Evolutionary conservation across 2,888 invertebrate species (phyloP), one percentile per base, ranked within the genome.

Genomic region (Lasius fuliginosus): DNA sequence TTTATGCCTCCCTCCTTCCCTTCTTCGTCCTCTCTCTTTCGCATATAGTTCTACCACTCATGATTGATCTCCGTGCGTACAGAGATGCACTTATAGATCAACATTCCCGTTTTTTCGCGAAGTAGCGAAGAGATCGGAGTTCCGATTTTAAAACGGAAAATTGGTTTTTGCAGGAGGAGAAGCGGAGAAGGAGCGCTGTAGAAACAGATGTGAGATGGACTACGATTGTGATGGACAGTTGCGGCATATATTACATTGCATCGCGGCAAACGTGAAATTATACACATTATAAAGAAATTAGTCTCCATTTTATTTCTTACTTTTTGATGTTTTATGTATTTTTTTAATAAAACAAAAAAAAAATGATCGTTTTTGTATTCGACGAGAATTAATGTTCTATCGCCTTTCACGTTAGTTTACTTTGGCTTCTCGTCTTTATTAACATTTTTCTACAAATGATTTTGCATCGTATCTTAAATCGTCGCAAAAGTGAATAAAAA

Each of bases 1-100:
- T 79, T 76, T 83, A 83, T 73, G 58, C 82, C 36, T 82, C 58
- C 73, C 53, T 73, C 42, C 64, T 64, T 64, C 76, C 73, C 56
- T 23, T 23, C 36, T 30, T 73, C 23, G 27, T 65, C 53, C 42
- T 71, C 82, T 71, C 82, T 56, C 67, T 64, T 23, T 58, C 27
- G 9, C 62, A 76, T 30, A 9, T 76, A 60, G 58, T 69, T 49
- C 56, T 27, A 46, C 69, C 46, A 65, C 62, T 60, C 40, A 79
- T 33, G n/a, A 53, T 77, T 67, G 33, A 69, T 33, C 53, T 30
- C 18, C 69, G n/a, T 30, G 23, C 23, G 18, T 23, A 18, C n/a
- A 46, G 53, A 68, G 42, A 18, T 15, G 49, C 33, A 46, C 33
- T 53, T 40, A 62, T 46, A 56, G 40, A 77, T 77, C 27, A 67